Evolutionary conservation across 2,888 invertebrate genomes (phyloP).

Genomic region (Clanis bilineata): DNA sequence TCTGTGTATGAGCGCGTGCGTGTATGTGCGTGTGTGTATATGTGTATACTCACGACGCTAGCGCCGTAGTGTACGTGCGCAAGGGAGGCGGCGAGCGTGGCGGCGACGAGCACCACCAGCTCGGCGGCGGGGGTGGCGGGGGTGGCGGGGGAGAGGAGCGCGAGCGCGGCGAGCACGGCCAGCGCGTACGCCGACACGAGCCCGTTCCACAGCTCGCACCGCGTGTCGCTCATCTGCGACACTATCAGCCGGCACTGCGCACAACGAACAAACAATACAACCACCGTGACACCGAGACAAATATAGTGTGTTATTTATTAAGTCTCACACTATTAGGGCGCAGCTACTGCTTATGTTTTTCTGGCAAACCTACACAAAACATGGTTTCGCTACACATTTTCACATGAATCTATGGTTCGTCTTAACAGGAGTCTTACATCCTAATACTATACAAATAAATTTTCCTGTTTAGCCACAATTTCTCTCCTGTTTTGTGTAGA

Average conservation of each 20-base stretch:
- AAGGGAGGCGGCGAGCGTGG: slow-evolving; percentile 86
- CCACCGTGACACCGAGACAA: background rate
- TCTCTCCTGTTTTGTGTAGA: too few species aligned
- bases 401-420: too few species aligned
- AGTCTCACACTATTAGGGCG: too few species aligned
- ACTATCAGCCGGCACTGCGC: slow-evolving; percentile 97
- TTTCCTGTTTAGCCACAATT: too few species aligned
- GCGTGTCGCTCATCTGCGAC: slow-evolving; percentile 97
- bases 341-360: too few species aligned
- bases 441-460: too few species aligned
- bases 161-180: slow-evolving; percentile 48
- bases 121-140: background rate
- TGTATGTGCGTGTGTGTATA: background rate
- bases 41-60: slow-evolving; percentile 87
- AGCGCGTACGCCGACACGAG: slow-evolving; percentile 84
- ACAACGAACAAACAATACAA: background rate
- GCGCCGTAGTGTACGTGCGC: slow-evolving; percentile 96
- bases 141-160: background rate
- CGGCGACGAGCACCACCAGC: slow-evolving; percentile 83
- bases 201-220: slow-evolving; percentile 91
- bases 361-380: too few species aligned
- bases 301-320: too few species aligned
- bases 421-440: too few species aligned
- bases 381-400: too few species aligned
- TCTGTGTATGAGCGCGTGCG: too few species aligned